Evolutionary conservation across 2,113 vertebrate genomes (phyloP).

Genomic region (Tetrao urogallus): DNA sequence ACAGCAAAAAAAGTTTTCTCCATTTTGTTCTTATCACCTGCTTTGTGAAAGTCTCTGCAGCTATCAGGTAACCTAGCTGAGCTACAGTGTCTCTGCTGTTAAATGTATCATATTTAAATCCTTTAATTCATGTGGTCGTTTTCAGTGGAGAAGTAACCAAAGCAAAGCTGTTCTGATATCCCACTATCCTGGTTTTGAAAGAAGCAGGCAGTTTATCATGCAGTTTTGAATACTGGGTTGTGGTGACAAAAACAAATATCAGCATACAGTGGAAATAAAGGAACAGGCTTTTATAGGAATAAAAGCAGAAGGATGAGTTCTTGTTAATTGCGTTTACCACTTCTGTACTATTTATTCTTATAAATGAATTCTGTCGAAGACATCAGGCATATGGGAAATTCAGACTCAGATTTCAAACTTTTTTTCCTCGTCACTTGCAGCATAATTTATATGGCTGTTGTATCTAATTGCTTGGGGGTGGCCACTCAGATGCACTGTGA

Average conservation of each 20-base stretch:
- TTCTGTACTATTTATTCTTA: background rate
- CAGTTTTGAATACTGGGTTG: background rate
- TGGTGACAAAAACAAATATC: background rate
- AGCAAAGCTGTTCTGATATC: background rate
- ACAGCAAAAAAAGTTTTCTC: background rate
- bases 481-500: background rate
- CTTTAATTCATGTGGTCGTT: background rate
- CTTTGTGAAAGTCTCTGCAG: background rate
- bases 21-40: background rate
- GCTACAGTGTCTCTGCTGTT: background rate
- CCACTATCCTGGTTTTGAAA: background rate
- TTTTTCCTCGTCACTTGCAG: background rate
- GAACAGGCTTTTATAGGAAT: background rate
- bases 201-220: background rate
- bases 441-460: background rate
- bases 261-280: background rate
- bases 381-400: background rate
- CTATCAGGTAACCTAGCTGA: background rate
- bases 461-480: constrained; percentile 32
- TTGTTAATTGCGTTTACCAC: background rate
- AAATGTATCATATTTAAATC: background rate
- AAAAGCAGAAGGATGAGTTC: background rate
- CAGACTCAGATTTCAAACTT: background rate
- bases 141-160: background rate
- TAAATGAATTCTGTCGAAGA: background rate